Conservation (phyloP, 2,797 vertebrate species). For the Tangara arthus region DNA sequence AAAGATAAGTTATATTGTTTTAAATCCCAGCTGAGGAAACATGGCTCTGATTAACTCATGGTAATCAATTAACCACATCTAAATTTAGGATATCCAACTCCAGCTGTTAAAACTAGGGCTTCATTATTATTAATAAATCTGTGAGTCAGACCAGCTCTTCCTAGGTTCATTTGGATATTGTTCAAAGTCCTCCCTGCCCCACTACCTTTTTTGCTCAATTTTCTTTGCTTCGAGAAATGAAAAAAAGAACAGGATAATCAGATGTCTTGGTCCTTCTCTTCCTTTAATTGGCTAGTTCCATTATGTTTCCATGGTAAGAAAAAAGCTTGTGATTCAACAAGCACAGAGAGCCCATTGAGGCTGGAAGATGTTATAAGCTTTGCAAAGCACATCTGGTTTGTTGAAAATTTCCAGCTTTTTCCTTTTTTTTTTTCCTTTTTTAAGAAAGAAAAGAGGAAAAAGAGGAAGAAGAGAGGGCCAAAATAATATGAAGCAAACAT, state of each 20-base stretch:
- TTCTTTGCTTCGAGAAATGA: conserved; percentile 10
- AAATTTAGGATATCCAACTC: conserved; percentile 42
- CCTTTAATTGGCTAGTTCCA: conserved; percentile 11
- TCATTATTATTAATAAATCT: conserved; percentile 48
- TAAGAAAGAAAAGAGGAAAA: background rate
- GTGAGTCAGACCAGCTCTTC: conserved; percentile 4
- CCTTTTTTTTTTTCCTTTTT: background rate
- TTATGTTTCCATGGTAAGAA: conserved; percentile 42
- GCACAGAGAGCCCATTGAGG: conserved; percentile 35
- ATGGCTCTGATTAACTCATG: conserved; percentile 18
- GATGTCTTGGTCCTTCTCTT: conserved; percentile 4
- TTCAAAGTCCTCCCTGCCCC: background rate
- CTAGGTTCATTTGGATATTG: background rate
- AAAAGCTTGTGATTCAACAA: conserved; percentile 37
- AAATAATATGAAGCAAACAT: conserved; percentile 27
- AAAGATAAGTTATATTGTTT: conserved; percentile 40
- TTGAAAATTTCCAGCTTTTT: conserved; percentile 30
- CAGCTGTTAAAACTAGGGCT: conserved; percentile 29
- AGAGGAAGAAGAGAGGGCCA: background rate
- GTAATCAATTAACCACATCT: conserved; percentile 46
- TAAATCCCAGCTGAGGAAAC: conserved; percentile 38
- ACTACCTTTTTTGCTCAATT: background rate
- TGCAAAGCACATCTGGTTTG: conserved; percentile 60
- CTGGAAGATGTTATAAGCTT: conserved; percentile 32
- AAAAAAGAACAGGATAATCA: background rate